These are phyloP conservation scores for Camptogramma bilineatum DNA, from an alignment of 2,888 invertebrate genomes.

Conservation along the genomic window DNA sequence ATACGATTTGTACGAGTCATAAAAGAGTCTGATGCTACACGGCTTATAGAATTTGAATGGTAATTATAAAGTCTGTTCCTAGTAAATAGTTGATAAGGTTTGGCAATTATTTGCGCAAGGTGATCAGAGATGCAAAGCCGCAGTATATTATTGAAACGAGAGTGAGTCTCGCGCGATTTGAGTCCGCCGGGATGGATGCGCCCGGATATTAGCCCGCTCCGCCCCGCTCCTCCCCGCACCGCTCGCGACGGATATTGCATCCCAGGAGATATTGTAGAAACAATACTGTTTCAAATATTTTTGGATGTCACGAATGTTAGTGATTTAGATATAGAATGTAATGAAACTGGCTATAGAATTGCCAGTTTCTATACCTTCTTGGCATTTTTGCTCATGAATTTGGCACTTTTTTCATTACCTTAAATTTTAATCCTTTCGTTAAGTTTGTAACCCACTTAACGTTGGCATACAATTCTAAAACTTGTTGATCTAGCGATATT, in stretches of 20 bases:
- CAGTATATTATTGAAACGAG: conserved; percentile 13
- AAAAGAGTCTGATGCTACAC: background rate
- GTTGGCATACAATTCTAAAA: too few species aligned
- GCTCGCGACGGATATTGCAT: conserved; percentile 58
- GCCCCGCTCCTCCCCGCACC: conserved; percentile 5
- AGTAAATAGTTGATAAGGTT: background rate
- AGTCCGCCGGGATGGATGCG: background rate
- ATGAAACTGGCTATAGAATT: background rate
- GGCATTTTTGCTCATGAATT: too few species aligned
- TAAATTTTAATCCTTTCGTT: too few species aligned
- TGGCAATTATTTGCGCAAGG: background rate
- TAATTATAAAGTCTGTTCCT: background rate
- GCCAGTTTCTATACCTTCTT: background rate
- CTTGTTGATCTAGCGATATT: too few species aligned
- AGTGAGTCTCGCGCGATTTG: conserved; percentile 31
- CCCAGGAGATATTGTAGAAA: conserved; percentile 38
- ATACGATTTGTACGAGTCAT: background rate
- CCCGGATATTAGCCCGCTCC: conserved; percentile 33
- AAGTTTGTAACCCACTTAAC: too few species aligned
- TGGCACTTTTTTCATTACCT: too few species aligned
- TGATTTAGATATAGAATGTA: background rate
- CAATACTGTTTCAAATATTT: conserved; percentile 26
- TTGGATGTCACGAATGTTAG: background rate
- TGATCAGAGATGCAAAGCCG: conserved; percentile 1
- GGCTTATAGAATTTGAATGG: background rate